Percentiles rank a stretch among this genome's conserved stretches.
These are phyloP conservation scores for Trichogramma dendrolimi DNA, from an alignment of 2,888 invertebrate genomes.

Conservation along the genomic window DNA sequence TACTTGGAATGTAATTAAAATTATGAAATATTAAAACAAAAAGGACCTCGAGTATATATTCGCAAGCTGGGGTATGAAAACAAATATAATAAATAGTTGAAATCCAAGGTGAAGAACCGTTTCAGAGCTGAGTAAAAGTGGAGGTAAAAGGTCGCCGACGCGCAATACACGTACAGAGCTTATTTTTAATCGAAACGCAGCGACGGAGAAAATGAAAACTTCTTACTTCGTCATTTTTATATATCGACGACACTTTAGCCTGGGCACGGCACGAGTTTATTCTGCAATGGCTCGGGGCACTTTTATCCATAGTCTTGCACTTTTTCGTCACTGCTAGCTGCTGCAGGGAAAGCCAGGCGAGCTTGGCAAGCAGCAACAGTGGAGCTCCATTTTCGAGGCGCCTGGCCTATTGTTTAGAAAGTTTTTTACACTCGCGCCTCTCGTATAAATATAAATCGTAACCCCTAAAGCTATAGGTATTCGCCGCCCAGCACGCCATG, in stretches of 20 bases:
- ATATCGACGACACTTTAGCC: constrained; percentile 17
- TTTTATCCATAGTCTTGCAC: not conserved
- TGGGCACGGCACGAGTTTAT: not conserved
- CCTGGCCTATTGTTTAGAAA: constrained; percentile 24
- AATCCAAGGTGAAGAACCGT: too few species aligned
- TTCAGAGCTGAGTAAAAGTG: too few species aligned
- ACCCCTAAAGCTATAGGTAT: not conserved
- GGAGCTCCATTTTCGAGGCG: constrained; percentile 7
- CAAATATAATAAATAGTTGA: too few species aligned
- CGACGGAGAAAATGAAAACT: constrained; percentile 22
- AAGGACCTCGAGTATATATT: too few species aligned
- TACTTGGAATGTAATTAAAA: too few species aligned
- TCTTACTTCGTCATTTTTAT: constrained; percentile 17
- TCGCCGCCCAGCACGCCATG: too few species aligned
- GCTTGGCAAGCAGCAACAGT: too few species aligned
- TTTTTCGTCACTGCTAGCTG: not conserved
- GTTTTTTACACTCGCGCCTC: constrained; percentile 7
- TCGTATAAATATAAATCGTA: constrained; percentile 26
- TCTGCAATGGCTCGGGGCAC: not conserved
- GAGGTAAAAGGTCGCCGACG: not conserved
- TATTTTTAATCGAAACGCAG: constrained; percentile 19
- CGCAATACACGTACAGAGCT: not conserved
- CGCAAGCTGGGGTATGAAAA: too few species aligned
- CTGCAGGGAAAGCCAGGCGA: too few species aligned
- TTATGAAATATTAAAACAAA: too few species aligned